A percentile compares a stretch with the other conserved stretches of the same genome.
phyloP scores from a whole-genome alignment of 2,113 vertebrate genomes.

The Seriola quinqueradiata region DNA sequence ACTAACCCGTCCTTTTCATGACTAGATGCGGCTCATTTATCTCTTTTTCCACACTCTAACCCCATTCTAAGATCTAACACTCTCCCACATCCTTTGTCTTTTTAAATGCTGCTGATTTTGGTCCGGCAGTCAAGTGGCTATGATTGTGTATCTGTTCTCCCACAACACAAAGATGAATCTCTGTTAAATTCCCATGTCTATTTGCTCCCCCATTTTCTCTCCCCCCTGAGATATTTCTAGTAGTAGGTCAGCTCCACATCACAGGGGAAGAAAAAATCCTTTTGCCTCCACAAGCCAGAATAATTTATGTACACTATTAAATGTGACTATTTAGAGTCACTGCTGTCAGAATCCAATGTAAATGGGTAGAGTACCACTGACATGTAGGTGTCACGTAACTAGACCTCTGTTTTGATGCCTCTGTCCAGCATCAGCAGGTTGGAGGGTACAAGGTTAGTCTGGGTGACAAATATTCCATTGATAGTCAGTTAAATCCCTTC shows the following conservation, averaged over 20 bases:
- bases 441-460: constrained; percentile 16
- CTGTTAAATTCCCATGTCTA: not conserved
- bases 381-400: not conserved
- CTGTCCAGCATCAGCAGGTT: not conserved
- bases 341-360: not conserved
- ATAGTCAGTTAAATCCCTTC: constrained; percentile 29
- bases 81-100: not conserved
- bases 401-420: not conserved
- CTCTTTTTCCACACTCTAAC: not conserved
- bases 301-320: constrained; percentile 2
- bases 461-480: constrained; percentile 16
- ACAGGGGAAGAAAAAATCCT: not conserved
- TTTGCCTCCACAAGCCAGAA: not conserved
- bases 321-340: constrained; percentile 11
- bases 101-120: constrained; percentile 9
- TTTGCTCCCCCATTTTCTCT: not conserved
- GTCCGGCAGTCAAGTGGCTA: not conserved
- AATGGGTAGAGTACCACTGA: not conserved
- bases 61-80: not conserved
- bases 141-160: not conserved
- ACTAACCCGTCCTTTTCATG: not conserved
- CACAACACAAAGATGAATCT: constrained; percentile 1
- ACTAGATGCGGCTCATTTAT: not conserved
- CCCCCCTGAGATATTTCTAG: not conserved
- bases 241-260: not conserved